phyloP scores from a whole-genome alignment of 1,140 invertebrate species.

The Aethina tumida region DNA sequence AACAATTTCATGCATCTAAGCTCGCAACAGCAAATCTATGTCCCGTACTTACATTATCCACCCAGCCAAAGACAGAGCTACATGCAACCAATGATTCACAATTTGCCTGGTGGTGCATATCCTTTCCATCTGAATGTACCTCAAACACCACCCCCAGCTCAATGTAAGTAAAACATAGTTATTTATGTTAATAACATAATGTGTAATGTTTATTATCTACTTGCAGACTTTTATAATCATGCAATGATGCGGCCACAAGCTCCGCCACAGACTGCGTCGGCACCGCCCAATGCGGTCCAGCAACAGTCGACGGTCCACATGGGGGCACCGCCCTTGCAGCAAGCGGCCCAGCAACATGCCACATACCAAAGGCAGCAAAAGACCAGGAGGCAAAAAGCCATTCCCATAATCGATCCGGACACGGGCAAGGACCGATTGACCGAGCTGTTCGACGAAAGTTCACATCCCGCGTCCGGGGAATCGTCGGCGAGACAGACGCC shows the following conservation, averaged over 20 bases:
- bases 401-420: conserved; percentile 31
- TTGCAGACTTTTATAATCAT: conserved; percentile 4
- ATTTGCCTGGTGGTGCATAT: too few relatives aligned
- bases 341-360: too few relatives aligned
- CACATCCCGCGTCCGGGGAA: conserved; percentile 31
- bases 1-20: too few relatives aligned
- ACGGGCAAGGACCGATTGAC: conserved; percentile 29
- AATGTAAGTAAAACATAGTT: conserved; percentile 3
- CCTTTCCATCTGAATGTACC: too few relatives aligned
- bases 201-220: too few relatives aligned
- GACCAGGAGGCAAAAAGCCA: conserved; percentile 23
- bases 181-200: too few relatives aligned
- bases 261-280: conserved; percentile 12
- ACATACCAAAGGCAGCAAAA: conserved; percentile 2
- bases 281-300: conserved; percentile 10
- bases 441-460: conserved; percentile 29
- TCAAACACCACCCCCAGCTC: not conserved
- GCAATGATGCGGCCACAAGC: conserved; percentile 11
- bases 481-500: conserved; percentile 35
- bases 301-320: conserved; percentile 6
- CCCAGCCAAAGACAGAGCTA: too few relatives aligned
- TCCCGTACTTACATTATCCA: too few relatives aligned
- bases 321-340: too few relatives aligned
- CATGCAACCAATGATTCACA: too few relatives aligned
- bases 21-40: too few relatives aligned